Evolutionary conservation across 2,113 vertebrate genomes (phyloP), one percentile per base, ranked within the genome.

Genomic region (Notiomystis cincta): DNA sequence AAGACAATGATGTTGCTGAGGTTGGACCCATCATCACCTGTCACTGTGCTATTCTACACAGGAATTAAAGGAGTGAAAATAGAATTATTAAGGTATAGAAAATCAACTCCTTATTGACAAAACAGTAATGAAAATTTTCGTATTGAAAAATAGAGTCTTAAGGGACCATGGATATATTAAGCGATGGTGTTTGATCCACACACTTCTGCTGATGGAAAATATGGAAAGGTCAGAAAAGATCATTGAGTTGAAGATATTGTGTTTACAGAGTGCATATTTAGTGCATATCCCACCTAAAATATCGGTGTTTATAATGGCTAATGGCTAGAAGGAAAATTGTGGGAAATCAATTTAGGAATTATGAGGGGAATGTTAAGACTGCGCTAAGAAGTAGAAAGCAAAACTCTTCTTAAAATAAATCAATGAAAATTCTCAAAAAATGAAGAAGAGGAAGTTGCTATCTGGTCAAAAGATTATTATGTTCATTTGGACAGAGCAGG

Each of bases 141-240:
- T 50, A 20, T 51, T 5, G 3, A 22, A 40, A 45, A 12, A 4
- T 2, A 18, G 6, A 38, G 71, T 38, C 28, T 17, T 16, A 35
- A 65, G 17, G 13, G 15, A 27, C 5, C 0, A 0, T 40, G n/a
- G 6, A 64, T 22, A 47, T 6, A 51, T 71, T 40, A 61, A 7
- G 0, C 21, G 35, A 14, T 27, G 13, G 5, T 24, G 8, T 61
- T 65, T 87, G 13, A 71, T 19, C 33, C 35, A 67, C 8, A 8
- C 6, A 15, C 69, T 90, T 82, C 56, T 90, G 28, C 12, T n/a
- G 31, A 38, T 47, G 48, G 15, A 76, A 95, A 71, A 58, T 8
- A 7, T 4, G 9, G 18, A 15, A 66, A 58, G 1, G 8, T 12
- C 73, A 60, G 44, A 53, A n/a, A 60, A 53, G 45, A 53, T 25